phyloP scores from a whole-genome alignment of 2,113 vertebrate species.

The Sialia sialis region DNA sequence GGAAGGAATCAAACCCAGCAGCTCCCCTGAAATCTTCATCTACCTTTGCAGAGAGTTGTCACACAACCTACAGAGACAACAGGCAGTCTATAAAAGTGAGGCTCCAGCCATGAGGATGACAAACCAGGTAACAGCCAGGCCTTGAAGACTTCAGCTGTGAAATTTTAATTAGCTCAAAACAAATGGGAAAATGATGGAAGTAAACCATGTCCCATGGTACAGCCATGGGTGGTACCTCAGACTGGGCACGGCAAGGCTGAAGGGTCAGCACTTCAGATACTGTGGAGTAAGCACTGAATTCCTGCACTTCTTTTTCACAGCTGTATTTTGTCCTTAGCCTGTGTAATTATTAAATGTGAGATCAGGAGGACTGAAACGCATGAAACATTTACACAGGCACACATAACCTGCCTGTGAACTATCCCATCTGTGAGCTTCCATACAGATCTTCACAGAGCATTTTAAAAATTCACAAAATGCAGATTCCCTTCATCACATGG shows the following conservation, averaged over 20 bases:
- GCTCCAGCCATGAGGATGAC: background rate
- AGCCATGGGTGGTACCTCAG: background rate
- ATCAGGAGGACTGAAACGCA: background rate
- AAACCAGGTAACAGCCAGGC: background rate
- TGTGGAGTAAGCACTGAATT: background rate
- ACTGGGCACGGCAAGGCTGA: background rate
- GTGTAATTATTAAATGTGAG: background rate
- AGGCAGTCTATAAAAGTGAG: accelerated
- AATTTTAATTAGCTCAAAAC: background rate
- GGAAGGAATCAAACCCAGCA: background rate
- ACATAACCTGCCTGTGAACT: accelerated
- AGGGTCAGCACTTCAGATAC: background rate
- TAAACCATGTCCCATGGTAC: background rate
- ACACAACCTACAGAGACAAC: background rate
- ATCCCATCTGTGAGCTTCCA: accelerated
- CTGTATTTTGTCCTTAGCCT: background rate
- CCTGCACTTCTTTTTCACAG: background rate
- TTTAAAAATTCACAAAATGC: background rate
- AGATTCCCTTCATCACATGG: background rate
- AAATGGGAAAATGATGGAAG: background rate
- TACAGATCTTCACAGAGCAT: background rate
- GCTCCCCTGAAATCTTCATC: accelerated
- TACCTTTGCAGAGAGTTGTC: background rate
- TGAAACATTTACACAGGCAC: background rate
- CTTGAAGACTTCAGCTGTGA: background rate